Percentiles rank a stretch among this genome's conserved stretches.
Evolutionary conservation across 1,140 invertebrate genomes (phyloP).

Genomic region (Campodea augens): DNA sequence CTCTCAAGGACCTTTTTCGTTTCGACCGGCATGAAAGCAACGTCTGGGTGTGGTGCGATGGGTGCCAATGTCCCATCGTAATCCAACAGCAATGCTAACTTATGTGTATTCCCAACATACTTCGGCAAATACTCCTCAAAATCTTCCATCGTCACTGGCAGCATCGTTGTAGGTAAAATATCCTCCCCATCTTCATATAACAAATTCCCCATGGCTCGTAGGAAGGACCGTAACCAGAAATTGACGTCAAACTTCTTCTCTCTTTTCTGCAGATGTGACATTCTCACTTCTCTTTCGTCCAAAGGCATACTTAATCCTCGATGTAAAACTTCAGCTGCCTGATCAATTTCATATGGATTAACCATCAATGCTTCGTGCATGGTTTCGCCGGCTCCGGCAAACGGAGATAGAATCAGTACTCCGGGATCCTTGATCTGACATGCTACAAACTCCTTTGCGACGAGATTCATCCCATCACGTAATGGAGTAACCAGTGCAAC

Average conservation of each 20-base stretch:
- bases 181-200: conserved; percentile 52
- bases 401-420: conserved; percentile 71
- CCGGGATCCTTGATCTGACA: conserved; percentile 74
- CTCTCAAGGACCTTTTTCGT: conserved; percentile 66
- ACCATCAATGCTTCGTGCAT: conserved; percentile 79
- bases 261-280: conserved; percentile 60
- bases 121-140: conserved; percentile 69
- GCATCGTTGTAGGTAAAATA: conserved; percentile 58
- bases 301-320: conserved; percentile 74
- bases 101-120: conserved; percentile 67
- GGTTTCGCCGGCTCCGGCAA: conserved; percentile 74
- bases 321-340: conserved; percentile 67
- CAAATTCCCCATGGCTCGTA: conserved; percentile 63
- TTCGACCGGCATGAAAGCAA: conserved; percentile 62
- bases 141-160: conserved; percentile 64
- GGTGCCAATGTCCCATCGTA: conserved; percentile 79
- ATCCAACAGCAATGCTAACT: conserved; percentile 63
- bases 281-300: conserved; percentile 64
- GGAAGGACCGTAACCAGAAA: conserved; percentile 71
- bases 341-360: conserved; percentile 76
- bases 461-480: conserved; percentile 81
- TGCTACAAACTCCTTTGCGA: conserved; percentile 82
- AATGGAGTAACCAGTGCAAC: conserved; percentile 71
- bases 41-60: conserved; percentile 69
- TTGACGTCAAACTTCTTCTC: conserved; percentile 69